Evolutionary conservation across 2,888 invertebrate species (phyloP).

Genomic region (Stenodera caucasica): DNA sequence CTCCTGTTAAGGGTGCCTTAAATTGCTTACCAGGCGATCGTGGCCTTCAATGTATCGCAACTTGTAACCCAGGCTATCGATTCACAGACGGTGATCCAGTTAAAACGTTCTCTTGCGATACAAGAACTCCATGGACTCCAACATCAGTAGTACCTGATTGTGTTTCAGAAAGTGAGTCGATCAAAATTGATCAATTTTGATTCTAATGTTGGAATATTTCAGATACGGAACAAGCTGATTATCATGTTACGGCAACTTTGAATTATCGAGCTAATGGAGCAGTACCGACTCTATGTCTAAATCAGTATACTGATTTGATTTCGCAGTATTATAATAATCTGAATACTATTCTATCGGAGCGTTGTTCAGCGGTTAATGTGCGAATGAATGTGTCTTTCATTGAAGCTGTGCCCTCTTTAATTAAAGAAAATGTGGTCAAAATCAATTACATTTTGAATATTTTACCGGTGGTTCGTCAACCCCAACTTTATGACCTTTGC

Average conservation of each 20-base stretch:
- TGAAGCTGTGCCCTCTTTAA: conserved; percentile 74
- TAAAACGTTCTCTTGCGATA: conserved; percentile 84
- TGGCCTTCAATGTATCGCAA: conserved; percentile 85
- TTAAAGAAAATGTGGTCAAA: conserved; percentile 86
- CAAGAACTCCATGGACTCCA: conserved; percentile 82
- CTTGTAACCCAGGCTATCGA: conserved; percentile 84
- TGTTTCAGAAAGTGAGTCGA: conserved; percentile 85
- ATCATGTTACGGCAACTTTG: conserved; percentile 84
- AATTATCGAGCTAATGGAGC: conserved; percentile 89
- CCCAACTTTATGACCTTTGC: conserved; percentile 91
- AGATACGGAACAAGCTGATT: conserved; percentile 94
- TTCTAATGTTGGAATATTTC: conserved; percentile 32
- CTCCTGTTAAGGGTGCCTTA: conserved; percentile 85
- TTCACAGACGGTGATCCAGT: conserved; percentile 89
- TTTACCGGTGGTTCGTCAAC: conserved; percentile 84
- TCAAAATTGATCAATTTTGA: too few relatives aligned
- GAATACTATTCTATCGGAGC: conserved; percentile 81
- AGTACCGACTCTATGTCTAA: conserved; percentile 79
- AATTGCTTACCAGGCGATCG: conserved; percentile 83
- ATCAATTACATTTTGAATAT: conserved; percentile 89
- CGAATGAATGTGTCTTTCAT: conserved; percentile 93
- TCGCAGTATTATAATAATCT: conserved; percentile 79
- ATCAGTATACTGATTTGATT: conserved; percentile 81
- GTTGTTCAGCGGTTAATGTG: conserved; percentile 93
- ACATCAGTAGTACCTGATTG: conserved; percentile 91